Base-by-base conservation (phyloP, 2,113 vertebrate species). In the Ibidorhyncha struthersii region DNA sequence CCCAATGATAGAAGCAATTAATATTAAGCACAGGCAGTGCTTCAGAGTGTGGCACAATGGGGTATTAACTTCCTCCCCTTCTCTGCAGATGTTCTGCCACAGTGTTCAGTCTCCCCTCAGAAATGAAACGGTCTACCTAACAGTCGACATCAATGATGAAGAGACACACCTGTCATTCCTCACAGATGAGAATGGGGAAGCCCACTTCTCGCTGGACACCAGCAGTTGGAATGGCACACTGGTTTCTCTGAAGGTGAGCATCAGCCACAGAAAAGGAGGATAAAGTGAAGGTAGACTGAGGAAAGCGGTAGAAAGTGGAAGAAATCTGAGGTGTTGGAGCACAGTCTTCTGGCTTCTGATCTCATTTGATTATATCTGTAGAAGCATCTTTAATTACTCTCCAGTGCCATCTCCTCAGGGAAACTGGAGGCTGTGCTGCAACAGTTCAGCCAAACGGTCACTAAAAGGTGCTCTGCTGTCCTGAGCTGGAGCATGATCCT, bases 141-240 rank as follows among this genome's bases (percentile, higher is more conserved):
- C 32, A 47, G 40, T 95, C 58, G 93, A 97, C 0, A 1, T 96
- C 55, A 61, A 96, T 23, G 83, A 97, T 12, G 58, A 95, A 41
- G 14, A 96, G 41, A 94, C 32, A 7, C 34, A 82, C 10, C 20
- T 97, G 25, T 72, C 91, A 12, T 38, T 96, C 29, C 18, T 94
- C 71, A 97, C 97, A 8, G 92, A 97, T 83, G 85, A 91, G 25
- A 90, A 97, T 0, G 95, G 97, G 15, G 79, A 97, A 94, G 96
- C 36, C 36, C 85, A 82, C 69, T 97, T 98, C 89, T 82, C 86
- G 6, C 88, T 98, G 38, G 70, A 97, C 58, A 97, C 97, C n/a
- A 89, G 84, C n/a, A 50, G 26, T 21, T 98, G 97, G 96, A 95
- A 96, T 16, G 85, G 92, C 26, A 73, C 70, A 0, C 12, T 86